These are phyloP conservation scores for Sinelater perroti DNA, from an alignment of 2,888 invertebrate genomes.

Conservation along the genomic window DNA sequence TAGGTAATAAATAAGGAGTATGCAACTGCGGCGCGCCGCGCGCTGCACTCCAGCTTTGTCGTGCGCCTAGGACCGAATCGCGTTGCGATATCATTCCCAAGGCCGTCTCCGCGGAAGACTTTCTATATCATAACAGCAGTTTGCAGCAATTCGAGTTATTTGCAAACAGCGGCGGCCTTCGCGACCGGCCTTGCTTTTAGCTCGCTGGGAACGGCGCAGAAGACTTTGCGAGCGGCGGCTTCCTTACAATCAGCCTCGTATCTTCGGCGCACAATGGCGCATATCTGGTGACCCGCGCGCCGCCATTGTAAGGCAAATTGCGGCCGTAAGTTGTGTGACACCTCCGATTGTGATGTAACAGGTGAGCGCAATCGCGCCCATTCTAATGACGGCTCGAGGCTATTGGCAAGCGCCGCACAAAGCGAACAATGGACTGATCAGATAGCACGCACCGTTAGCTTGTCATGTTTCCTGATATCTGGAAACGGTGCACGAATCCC, in stretches of 20 bases:
- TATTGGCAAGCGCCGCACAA: conserved; percentile 13
- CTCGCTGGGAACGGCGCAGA: neutral
- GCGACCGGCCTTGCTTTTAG: neutral
- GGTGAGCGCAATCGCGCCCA: neutral
- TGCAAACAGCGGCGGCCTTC: conserved; percentile 9
- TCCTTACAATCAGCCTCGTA: no score
- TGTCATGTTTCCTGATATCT: conserved; percentile 33
- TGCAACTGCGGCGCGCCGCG: no score
- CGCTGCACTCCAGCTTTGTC: neutral
- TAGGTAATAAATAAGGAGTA: no score
- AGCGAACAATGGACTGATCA: conserved; percentile 10
- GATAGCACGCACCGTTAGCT: conserved; percentile 28
- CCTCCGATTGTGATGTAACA: neutral
- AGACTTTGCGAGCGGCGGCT: no score
- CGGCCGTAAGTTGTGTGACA: neutral
- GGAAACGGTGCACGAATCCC: conserved; percentile 30
- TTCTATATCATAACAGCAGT: conserved; percentile 2
- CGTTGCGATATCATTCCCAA: conserved; percentile 2
- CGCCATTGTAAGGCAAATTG: neutral
- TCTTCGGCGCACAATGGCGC: neutral
- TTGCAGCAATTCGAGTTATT: conserved; percentile 5
- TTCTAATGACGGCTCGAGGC: conserved; percentile 2
- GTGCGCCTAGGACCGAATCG: neutral
- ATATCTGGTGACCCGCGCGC: no score
- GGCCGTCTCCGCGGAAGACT: conserved; percentile 9